These are phyloP conservation scores for Watersipora subatra DNA, from an alignment of 1,140 invertebrate species.

Conservation along the genomic window DNA sequence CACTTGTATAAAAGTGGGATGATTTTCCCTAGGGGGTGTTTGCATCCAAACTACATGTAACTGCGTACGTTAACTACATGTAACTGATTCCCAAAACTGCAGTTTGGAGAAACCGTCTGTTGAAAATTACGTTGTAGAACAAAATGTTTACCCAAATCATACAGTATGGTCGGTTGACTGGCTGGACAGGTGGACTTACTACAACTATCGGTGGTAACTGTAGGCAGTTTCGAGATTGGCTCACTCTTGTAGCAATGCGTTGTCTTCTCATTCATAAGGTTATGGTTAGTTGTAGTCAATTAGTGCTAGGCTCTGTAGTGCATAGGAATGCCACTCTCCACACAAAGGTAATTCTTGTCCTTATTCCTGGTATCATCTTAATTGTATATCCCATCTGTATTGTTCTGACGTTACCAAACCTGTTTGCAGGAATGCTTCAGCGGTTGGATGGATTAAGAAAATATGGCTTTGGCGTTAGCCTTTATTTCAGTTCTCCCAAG, in stretches of 20 bases:
- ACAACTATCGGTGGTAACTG: no score
- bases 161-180: no score
- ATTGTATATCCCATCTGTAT: not conserved
- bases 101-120: no score
- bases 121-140: no score
- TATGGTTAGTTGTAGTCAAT: not conserved
- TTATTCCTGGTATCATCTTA: not conserved
- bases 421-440: slow-evolving; percentile 73
- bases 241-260: slow-evolving; percentile 8
- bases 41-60: no score
- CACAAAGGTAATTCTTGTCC: slow-evolving; percentile 7
- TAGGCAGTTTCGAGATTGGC: no score
- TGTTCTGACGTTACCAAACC: slow-evolving; percentile 6
- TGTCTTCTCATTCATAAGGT: not conserved
- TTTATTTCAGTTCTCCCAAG: slow-evolving; percentile 86
- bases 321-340: slow-evolving; percentile 7
- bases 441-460: slow-evolving; percentile 95
- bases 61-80: no score
- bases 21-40: no score
- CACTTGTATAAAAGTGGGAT: no score
- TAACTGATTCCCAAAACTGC: no score
- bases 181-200: no score
- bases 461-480: slow-evolving; percentile 80
- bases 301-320: slow-evolving; percentile 7
- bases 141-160: no score